These are phyloP conservation scores for Augiades crinisus DNA, from an alignment of 2,888 invertebrate species.

Conservation along the genomic window DNA sequence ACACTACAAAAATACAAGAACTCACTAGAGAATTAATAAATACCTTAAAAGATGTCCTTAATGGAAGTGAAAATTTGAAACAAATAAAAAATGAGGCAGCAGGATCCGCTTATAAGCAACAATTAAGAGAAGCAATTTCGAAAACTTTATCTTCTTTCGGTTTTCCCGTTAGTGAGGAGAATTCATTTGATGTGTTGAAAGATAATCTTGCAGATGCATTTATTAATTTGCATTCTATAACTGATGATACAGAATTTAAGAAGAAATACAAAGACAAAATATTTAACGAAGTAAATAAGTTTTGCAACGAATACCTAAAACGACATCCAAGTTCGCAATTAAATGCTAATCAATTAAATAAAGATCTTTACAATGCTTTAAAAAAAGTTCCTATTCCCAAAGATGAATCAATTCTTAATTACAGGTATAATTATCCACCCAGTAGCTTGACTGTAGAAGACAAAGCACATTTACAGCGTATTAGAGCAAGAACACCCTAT, in stretches of 20 bases:
- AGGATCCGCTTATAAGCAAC: constrained; percentile 47
- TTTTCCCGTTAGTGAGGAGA: constrained; percentile 40
- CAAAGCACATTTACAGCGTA: constrained; percentile 41
- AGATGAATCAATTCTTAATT: constrained; percentile 47
- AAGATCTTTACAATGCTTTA: constrained; percentile 45
- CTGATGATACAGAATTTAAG: constrained; percentile 38
- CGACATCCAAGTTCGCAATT: constrained; percentile 42
- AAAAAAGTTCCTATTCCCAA: constrained; percentile 45
- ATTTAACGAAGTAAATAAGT: constrained; percentile 43
- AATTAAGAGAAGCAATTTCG: constrained; percentile 46
- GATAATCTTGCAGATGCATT: constrained; percentile 55
- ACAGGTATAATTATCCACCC: constrained; percentile 35
- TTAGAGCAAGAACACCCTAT: constrained; percentile 39
- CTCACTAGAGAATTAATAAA: constrained; percentile 17
- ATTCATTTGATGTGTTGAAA: constrained; percentile 48
- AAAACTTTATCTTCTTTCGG: constrained; percentile 38
- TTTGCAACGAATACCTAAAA: constrained; percentile 47
- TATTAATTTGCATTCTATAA: constrained; percentile 48
- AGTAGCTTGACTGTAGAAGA: constrained; percentile 45
- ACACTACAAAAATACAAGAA: constrained; percentile 6
- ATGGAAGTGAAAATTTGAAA: constrained; percentile 5
- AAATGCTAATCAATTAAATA: constrained; percentile 40
- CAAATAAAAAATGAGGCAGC: constrained; percentile 42
- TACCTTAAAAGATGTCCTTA: constrained; percentile 9
- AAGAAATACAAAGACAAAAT: constrained; percentile 45